Base-by-base conservation (phyloP, 2,113 vertebrate species). In the Pelvicachromis taeniatus region DNA sequence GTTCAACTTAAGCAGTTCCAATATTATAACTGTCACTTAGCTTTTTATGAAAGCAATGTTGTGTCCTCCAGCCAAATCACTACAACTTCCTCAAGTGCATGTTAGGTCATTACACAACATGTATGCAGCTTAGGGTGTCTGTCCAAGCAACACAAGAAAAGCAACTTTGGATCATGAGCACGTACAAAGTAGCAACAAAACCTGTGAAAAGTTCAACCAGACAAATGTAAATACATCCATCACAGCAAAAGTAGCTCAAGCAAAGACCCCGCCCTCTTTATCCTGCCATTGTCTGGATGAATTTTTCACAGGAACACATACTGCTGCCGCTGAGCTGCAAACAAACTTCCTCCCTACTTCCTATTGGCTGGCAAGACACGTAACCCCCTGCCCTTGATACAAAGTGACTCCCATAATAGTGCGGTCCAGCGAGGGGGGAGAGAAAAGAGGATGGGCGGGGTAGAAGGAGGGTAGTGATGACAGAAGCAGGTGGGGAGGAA, bases 281-380 rank as follows among this genome's bases (percentile, higher is more conserved):
- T 86, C 85, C 79, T 86, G 14, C 88, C 65, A 91, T 94, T 93
- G 93, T 95, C 95, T 95, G 95, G 95, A 86, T 95, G 93, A 95
- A 95, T 93, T 90, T 91, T 93, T 91, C 85, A 91, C 86, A 88
- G 81, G 91, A 89, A 88, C 88, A 90, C 87, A 78, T 48, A 84
- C 5, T 4, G 81, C 61, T 92, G 87, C 80, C 75, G 63, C 86
- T 77, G 85, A 84, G 87, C 85, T 84, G 87, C 87, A 80, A 89
- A 90, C 84, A 91, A 87, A 93, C 85, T 87, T 89, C 91, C 92
- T 88, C 80, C 81, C 10, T 14, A 63, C 82, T 90, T 93, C 84
- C 90, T 82, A 88, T 89, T 87, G 93, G 87, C 89, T 80, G 83
- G 61, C 81, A 68, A 85, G 81, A 90, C 85, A 89, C 13, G 82